Percentiles rank a stretch among this genome's conserved stretches.
Conservation (phyloP, 2,888 invertebrate species). For the Epistrophe eligans region DNA sequence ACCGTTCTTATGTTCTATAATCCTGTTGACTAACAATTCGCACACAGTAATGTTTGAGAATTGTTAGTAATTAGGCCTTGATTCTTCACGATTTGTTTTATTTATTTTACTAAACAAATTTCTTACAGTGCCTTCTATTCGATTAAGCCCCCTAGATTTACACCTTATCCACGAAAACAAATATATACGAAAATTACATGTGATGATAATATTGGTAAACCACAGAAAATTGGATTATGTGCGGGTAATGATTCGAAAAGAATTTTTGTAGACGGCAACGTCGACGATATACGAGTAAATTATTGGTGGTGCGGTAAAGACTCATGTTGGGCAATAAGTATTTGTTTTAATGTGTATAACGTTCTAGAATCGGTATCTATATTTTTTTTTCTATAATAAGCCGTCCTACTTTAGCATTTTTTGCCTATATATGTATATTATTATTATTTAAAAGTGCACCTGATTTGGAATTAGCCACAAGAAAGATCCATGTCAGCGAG, state of each 20-base stretch:
- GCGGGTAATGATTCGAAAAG: conserved; percentile 53
- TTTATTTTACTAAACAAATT: neutral
- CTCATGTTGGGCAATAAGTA: conserved; percentile 29
- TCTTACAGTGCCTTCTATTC: conserved; percentile 8
- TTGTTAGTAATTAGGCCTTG: no score
- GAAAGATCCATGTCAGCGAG: conserved; percentile 57
- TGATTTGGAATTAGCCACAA: conserved; percentile 43
- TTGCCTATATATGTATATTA: neutral
- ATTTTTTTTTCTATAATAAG: neutral
- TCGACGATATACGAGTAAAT: neutral
- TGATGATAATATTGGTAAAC: conserved; percentile 49
- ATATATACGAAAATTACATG: conserved; percentile 54
- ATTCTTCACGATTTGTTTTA: no score
- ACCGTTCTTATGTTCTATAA: no score
- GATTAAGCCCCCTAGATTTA: conserved; percentile 53
- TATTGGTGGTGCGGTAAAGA: conserved; percentile 4
- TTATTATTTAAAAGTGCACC: conserved; percentile 9
- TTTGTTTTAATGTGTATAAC: neutral
- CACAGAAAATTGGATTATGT: conserved; percentile 73
- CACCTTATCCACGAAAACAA: conserved; percentile 40
- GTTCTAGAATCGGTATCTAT: neutral
- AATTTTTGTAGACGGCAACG: conserved; percentile 25
- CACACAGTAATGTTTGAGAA: no score
- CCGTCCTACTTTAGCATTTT: conserved; percentile 32
- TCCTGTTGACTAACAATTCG: no score